Evolutionary conservation across 2,888 invertebrate genomes (phyloP).

Genomic region (Amphipoea lucens): DNA sequence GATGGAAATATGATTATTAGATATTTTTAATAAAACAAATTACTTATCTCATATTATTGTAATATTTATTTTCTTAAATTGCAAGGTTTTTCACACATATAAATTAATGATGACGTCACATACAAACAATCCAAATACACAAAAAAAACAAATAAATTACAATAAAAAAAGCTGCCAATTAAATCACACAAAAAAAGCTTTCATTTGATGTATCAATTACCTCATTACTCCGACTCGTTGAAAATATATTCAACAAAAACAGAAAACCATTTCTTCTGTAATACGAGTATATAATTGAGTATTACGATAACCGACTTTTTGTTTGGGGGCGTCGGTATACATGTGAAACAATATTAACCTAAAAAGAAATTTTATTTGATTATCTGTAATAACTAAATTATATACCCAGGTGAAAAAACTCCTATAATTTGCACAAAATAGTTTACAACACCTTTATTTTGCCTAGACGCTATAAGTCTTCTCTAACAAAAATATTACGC

Average conservation of each 20-base stretch:
- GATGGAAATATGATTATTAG: too few species aligned
- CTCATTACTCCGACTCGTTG: background rate
- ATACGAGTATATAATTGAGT: background rate
- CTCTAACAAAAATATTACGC: slow-evolving; percentile 53
- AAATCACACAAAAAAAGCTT: background rate
- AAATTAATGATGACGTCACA: background rate
- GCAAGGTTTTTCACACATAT: background rate
- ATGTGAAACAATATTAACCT: too few species aligned
- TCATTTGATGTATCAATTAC: background rate
- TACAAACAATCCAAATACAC: too few species aligned
- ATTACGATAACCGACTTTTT: too few species aligned
- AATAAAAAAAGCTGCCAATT: background rate
- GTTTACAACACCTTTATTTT: slow-evolving; percentile 6
- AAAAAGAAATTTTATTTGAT: background rate
- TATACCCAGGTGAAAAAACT: slow-evolving; percentile 30
- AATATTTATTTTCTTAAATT: too few species aligned
- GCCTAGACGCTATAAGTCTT: slow-evolving; percentile 43
- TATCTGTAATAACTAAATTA: background rate
- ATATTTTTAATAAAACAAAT: too few species aligned
- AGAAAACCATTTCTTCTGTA: background rate
- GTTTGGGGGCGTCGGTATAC: too few species aligned
- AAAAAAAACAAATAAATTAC: background rate
- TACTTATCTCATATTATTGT: too few species aligned
- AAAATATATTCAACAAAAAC: background rate
- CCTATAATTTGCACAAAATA: slow-evolving; percentile 34